Base-by-base conservation (phyloP, 2,888 invertebrate species). In the Meiosimyza platycephala region DNA sequence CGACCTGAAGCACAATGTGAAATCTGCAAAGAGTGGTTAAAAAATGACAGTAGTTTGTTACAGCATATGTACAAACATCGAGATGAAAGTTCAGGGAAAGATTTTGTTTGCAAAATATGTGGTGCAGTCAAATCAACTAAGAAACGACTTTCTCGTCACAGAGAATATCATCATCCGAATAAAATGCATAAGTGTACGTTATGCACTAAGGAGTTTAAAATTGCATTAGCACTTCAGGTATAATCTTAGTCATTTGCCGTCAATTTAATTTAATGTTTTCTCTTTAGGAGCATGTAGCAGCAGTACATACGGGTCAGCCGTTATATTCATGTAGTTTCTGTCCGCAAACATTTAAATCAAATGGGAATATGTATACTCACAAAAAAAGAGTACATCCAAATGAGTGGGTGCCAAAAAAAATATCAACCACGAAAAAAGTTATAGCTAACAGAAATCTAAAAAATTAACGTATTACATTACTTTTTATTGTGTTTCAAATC, bases 341-440 rank as follows among this genome's bases (percentile, higher is more conserved):
- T 76, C 80, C 85, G 1, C 83, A 85, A 78, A 87, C 85, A 13
- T 87, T 86, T 69, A 86, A 86, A 76, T 85, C 86, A 1, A 84
- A 84, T 77, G 86, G 85, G 13, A 86, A 86, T 75, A 85, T 87
- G 85, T 85, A 86, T 78, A 84, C 86, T 0, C 87, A 87, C 77
- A 82, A 85, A 55, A 86, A 86, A 74, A 85, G 85, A 72, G 80
- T 82, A 71, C 87, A 87, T 79, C 82, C 84, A 5, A 78, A 79
- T 50, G 85, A 86, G 77, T 86, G 86, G 86, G 85, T 76, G 52
- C 75, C 76, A 40, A 72, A 80, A 60, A 75, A 75, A 40, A 40
- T 9, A 40, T 6, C 40, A 28, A 3, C 4, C 40, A 40, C 6
- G 40, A 9, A 40, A 40, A 40, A 40, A 40, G 40, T 40, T 9